Base-by-base conservation (phyloP, 2,113 vertebrate genomes). In the Oncorhynchus nerka region DNA sequence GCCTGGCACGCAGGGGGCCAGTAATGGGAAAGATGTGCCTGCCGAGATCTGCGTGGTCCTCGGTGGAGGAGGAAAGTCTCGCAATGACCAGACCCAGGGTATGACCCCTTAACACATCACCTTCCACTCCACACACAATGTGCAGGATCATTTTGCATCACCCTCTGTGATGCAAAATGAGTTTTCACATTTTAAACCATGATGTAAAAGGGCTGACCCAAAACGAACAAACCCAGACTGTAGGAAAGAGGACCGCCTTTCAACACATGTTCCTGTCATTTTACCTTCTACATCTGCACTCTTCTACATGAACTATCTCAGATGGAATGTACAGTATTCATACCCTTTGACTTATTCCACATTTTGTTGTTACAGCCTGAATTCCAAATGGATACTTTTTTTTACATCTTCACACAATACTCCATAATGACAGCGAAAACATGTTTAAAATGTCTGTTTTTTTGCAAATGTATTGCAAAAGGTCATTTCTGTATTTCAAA, bases 11-110 rank as follows among this genome's bases (percentile, higher is more conserved):
- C 79, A 91, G 68, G 12, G 95, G 64, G 85, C 88, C 90, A 97
- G 92, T 88, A 95, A 86, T 0, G 93, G 93, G 22, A 97, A 96
- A 79, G 95, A 94, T 0, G 93, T 95, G 0, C 97, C 97, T 0
- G 96, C 97, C 0, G 97, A 99, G 91, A 99, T 99, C 92, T 99
- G 97, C 1, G 97, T 99, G 86, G 95, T 98, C 79, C 96, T 99
- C 4, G 97, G 97, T 24, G 84, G 86, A 77, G 87, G 75, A 77
- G 87, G 75, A 15, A 96, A 94, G 1, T 93, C 96, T 71, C 95
- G 96, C 83, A 96, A 95, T 90, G 93, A 96, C 88, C 97, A 97
- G 92, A 94, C 95, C 0, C 96, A 97, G 7, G 97, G 97, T 97
- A 92, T 94, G 94, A 82, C 75, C 84, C 87, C 86, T 77, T 55